Base-by-base conservation (phyloP, 1,140 invertebrate species). In the Drosophila miranda region DNA sequence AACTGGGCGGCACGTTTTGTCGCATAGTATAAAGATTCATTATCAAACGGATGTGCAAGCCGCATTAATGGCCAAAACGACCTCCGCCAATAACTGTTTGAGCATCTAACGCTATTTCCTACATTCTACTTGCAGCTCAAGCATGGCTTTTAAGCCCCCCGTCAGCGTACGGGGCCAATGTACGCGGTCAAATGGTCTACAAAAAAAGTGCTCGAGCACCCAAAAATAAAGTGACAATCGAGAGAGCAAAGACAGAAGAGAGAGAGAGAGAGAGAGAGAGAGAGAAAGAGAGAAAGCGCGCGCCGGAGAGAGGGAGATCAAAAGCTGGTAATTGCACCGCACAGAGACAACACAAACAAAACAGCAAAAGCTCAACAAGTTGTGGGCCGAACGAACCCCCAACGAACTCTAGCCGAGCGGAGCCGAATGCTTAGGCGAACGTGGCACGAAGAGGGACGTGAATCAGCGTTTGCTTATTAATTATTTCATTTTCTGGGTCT, bases 401-500 rank as follows among this genome's bases (percentile, higher is more conserved):
- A 45, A 50, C 21, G 8, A 43, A 73, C 53, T 68, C 58, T 58
- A 73, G 48, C 64, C 75, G 53, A 81, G 63, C 41, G 23, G 16
- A 56, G 3, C 51, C 44, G 38, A 62, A 38, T 34, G 42, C 1
- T n/a, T 13, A 26, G 34, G 51, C 52, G 52, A 75, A 57, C 68
- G 68, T 74, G 53, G 54, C 54, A 72, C 75, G 73, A 80, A 80
- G 76, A 70, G 60, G 57, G 41, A 45, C 59, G 62, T 66, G 34
- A 79, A 80, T 86, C 68, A 75, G 72, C 61, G 56, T 60, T 73
- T 74, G 73, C 58, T 63, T 75, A 76, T 59, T 77, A 70, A 77
- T 81, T 86, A 77, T 78, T 77, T 72, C 60, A 62, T 70, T 84
- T 84, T 84, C 77, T 84, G 81, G 77, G 81, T 87, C 82, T 77